These are phyloP conservation scores for Drosophila mayri DNA, from an alignment of 1,140 invertebrate genomes.

Conservation along the genomic window DNA sequence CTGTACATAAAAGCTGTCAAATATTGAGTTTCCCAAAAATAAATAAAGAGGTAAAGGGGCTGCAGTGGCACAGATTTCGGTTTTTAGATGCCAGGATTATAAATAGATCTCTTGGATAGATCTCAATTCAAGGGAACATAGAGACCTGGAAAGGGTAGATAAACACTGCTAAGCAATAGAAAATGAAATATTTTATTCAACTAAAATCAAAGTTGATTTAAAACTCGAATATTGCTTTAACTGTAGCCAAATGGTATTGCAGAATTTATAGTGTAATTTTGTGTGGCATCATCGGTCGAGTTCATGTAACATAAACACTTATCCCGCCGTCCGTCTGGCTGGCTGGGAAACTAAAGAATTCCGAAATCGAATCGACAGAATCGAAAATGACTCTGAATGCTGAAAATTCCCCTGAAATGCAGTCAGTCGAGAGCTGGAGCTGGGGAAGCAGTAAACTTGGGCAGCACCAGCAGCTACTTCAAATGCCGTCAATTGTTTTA, in stretches of 20 bases:
- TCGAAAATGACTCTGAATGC: slow-evolving; percentile 26
- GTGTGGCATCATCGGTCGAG: neutral
- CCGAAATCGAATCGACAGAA: slow-evolving; percentile 21
- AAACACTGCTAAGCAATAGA: neutral
- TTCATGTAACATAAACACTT: slow-evolving; percentile 29
- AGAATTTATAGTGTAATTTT: slow-evolving; percentile 10
- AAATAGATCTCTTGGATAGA: slow-evolving; percentile 33
- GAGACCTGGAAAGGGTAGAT: neutral
- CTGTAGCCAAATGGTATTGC: neutral
- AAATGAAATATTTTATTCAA: no score
- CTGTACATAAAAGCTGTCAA: slow-evolving; percentile 48
- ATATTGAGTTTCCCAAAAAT: slow-evolving; percentile 6
- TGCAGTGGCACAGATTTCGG: slow-evolving; percentile 26
- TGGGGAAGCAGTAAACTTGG: slow-evolving; percentile 2
- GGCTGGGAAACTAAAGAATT: slow-evolving; percentile 27
- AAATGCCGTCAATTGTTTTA: slow-evolving; percentile 77
- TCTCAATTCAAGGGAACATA: neutral
- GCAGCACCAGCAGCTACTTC: slow-evolving; percentile 65
- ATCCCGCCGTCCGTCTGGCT: neutral
- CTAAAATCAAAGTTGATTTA: no score
- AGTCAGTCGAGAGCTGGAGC: neutral
- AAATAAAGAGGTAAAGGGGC: slow-evolving; percentile 11
- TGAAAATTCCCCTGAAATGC: slow-evolving; percentile 27
- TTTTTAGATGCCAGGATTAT: slow-evolving; percentile 7
- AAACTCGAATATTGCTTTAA: neutral